Conservation (phyloP, 2,888 invertebrate species). For the Pocota personata region DNA sequence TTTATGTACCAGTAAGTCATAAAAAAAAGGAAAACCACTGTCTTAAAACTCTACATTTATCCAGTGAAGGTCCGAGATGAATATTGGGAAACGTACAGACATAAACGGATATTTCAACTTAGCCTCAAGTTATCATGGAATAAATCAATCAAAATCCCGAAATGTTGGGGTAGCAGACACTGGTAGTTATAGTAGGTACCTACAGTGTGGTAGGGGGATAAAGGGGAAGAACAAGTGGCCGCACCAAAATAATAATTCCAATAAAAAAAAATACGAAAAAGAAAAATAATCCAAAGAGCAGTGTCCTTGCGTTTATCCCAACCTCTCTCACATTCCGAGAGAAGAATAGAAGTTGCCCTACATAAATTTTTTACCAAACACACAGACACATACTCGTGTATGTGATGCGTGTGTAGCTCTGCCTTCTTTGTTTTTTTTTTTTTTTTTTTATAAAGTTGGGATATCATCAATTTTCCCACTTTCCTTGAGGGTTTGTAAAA, state of each 20-base stretch:
- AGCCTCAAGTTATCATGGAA: conserved; percentile 53
- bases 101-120: conserved; percentile 51
- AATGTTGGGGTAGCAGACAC: conserved; percentile 17
- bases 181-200: conserved; percentile 8
- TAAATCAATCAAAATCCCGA: conserved; percentile 63
- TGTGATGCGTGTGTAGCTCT: background rate
- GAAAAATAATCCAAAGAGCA: background rate
- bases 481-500: conserved; percentile 40
- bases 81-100: conserved; percentile 20
- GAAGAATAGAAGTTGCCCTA: conserved; percentile 47
- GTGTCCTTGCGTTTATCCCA: conserved; percentile 23
- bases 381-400: background rate
- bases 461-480: conserved; percentile 53
- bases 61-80: conserved; percentile 26
- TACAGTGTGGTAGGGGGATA: background rate
- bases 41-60: conserved; percentile 1
- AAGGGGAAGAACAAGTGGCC: conserved; percentile 1
- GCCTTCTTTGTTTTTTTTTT: background rate
- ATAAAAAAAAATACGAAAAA: conserved; percentile 26
- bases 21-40: conserved; percentile 39
- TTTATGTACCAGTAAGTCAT: conserved; percentile 22
- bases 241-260: conserved; percentile 57
- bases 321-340: background rate
- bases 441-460: conserved; percentile 29
- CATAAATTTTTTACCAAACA: conserved; percentile 25